Evolutionary conservation across 2,888 invertebrate genomes (phyloP), one percentile per base, ranked within the genome.

Genomic region (Entomobrya multifasciata): DNA sequence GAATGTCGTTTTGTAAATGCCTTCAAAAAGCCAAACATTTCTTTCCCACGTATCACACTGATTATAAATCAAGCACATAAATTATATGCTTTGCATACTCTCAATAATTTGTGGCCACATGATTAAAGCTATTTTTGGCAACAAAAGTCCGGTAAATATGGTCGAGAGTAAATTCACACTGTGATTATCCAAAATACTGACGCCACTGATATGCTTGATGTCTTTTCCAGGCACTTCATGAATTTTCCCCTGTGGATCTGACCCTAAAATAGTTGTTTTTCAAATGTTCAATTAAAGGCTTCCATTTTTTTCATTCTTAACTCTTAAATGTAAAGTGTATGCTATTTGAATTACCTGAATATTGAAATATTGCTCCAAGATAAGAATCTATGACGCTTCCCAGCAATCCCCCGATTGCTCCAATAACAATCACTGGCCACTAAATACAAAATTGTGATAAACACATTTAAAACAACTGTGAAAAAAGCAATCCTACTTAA

Each of bases 161-260:
- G 95, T 96, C 0, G 97, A 95, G 86, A 97, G 93, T 60, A 98
- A 94, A 93, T 98, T 98, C 0, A 98, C 96, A 92, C 96, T 95
- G 92, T 97, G 96, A 92, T 98, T 98, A 92, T 97, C 97, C 60
- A 98, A 92, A 74, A 97, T 93, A 90, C 95, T 94, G 82, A 94
- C 92, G 5, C 97, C 98, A 92, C 95, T 95, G 88, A 98, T 95
- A 92, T 96, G 95, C 88, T 94, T 94, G 0, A 97, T 94, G 27
- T 95, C 94, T 87, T 94, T 93, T 72, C 95, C 96, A 1, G 96
- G 95, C 74, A 94, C 93, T 89, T 96, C 95, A 0, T 96, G 96
- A 78, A 87, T 88, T 88, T 82, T 82, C 36, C 84, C 87, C 17
- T 60, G 86, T 57, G 80, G 22, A 57, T 88, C 89, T 20, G 85